Evolutionary conservation across 2,113 vertebrate genomes (phyloP).

Genomic region (Gymnogyps californianus): DNA sequence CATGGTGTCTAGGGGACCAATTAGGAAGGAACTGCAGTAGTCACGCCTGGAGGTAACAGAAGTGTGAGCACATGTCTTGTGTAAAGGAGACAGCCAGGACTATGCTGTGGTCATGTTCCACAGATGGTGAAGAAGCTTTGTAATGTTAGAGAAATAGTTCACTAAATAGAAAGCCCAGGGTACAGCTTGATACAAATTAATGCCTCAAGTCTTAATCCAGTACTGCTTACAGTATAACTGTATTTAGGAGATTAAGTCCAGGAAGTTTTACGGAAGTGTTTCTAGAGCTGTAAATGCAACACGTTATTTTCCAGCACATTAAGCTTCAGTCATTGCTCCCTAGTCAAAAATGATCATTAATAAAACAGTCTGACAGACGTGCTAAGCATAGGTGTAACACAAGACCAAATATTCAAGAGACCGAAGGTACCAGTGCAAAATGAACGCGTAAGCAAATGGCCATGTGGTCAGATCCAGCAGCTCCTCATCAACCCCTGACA

Average conservation of each 20-base stretch:
- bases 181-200: background rate
- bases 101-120: background rate
- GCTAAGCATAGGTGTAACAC: background rate
- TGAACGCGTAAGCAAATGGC: background rate
- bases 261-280: background rate
- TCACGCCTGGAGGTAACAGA: conserved; percentile 59
- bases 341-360: background rate
- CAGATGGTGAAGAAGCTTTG: background rate
- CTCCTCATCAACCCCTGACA: background rate
- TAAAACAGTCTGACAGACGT: background rate
- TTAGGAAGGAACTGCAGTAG: conserved; percentile 69
- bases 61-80: background rate
- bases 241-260: background rate
- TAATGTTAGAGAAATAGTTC: background rate
- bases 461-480: background rate
- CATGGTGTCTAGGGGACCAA: conserved; percentile 47
- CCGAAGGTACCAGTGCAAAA: background rate
- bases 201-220: background rate
- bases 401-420: background rate
- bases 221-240: background rate
- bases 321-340: background rate
- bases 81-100: background rate
- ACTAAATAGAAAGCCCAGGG: background rate
- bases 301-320: background rate
- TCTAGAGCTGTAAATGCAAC: conserved; percentile 1